Percentiles rank a stretch among this genome's conserved stretches.
Evolutionary conservation across 2,888 invertebrate species (phyloP).

Genomic region (Steromphala cineraria): DNA sequence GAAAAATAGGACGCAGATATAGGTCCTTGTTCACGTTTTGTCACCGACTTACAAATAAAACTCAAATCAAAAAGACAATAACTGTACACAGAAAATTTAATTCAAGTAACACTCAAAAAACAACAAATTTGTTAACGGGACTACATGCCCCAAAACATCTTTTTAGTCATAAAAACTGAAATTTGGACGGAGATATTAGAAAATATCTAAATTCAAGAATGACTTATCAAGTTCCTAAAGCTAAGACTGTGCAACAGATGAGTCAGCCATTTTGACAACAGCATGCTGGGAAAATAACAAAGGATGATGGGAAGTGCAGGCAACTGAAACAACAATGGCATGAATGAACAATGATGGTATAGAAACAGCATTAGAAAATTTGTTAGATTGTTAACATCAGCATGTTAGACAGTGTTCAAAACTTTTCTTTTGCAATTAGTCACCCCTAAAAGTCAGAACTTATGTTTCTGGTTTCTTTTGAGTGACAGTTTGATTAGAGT

Average conservation of each 20-base stretch:
- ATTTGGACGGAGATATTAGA: not conserved
- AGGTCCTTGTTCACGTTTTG: not conserved
- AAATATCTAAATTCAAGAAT: too few relatives aligned
- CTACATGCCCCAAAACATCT: too few relatives aligned
- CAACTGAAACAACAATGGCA: not conserved
- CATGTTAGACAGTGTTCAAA: too few relatives aligned
- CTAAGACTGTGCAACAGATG: conserved; percentile 25
- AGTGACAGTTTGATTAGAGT: too few relatives aligned
- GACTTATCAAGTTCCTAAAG: not conserved
- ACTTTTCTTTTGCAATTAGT: too few relatives aligned
- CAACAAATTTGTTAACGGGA: not conserved
- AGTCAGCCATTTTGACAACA: conserved; percentile 21
- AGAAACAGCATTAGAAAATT: too few relatives aligned
- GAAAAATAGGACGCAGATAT: conserved; percentile 75
- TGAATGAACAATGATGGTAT: not conserved
- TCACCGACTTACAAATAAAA: not conserved
- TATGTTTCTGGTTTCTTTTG: too few relatives aligned
- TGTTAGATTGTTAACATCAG: too few relatives aligned
- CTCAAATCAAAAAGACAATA: not conserved
- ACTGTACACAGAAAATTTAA: not conserved
- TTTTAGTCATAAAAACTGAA: not conserved
- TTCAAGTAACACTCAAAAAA: not conserved
- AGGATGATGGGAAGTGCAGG: conserved; percentile 18
- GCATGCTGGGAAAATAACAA: conserved; percentile 24
- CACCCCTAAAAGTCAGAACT: too few relatives aligned